These are phyloP conservation scores for Discoglossus pictus DNA, from an alignment of 2,797 vertebrate species.

Conservation along the genomic window DNA sequence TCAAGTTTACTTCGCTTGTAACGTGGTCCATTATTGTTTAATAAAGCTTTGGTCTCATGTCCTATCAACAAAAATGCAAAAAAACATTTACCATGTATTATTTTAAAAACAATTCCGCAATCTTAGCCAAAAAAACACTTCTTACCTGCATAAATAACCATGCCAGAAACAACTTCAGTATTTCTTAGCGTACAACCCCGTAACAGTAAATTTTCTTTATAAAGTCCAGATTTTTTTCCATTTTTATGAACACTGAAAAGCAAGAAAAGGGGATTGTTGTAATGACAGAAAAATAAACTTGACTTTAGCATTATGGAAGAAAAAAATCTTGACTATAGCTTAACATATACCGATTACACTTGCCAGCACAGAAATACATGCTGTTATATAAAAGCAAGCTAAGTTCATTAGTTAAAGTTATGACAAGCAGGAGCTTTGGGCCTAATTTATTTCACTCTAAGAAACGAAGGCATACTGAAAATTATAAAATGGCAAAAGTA, in stretches of 20 bases:
- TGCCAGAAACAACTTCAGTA: constrained; percentile 92
- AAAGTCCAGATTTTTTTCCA: constrained; percentile 85
- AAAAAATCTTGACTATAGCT: background rate
- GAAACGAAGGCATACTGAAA: background rate
- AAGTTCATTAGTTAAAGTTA: background rate
- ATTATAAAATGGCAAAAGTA: background rate
- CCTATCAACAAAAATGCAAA: constrained; percentile 74
- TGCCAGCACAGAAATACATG: background rate
- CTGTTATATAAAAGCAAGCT: background rate
- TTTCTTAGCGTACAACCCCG: constrained; percentile 94
- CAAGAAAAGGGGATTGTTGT: constrained; percentile 30
- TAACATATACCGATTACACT: background rate
- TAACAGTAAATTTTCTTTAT: constrained; percentile 92
- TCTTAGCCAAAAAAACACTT: background rate
- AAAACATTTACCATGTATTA: constrained; percentile 16
- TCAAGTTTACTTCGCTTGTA: constrained; percentile 97
- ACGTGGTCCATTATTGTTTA: constrained; percentile 95
- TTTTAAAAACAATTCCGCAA: rapidly evolving
- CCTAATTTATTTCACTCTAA: constrained; percentile 7
- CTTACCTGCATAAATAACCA: constrained; percentile 94
- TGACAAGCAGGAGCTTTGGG: background rate
- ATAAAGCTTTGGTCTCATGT: constrained; percentile 96
- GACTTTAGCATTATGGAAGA: too few species aligned
- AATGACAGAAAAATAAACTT: too few species aligned
- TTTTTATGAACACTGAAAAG: constrained; percentile 70